Base-by-base conservation (phyloP, 1,140 invertebrate genomes). In the Listronotus oregonensis region DNA sequence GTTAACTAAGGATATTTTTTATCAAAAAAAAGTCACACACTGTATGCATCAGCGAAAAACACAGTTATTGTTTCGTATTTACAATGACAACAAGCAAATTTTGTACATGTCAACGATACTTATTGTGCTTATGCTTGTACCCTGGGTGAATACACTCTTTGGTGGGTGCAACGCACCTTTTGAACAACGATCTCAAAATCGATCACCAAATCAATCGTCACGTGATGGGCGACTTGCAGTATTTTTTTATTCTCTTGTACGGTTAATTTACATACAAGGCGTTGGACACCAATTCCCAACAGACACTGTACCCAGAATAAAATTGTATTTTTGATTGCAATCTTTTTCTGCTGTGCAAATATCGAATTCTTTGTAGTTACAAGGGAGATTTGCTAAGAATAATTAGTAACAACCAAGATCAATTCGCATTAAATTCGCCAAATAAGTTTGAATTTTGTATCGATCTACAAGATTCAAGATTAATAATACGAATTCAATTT, bases 121-220 rank as follows among this genome's bases (percentile, higher is more conserved):
- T 27, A 60, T 60, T 60, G 44, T 47, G 18, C 34, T 60, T 11
- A 27, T 37, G 1, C 32, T 49, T n/a, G 51, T 54, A 21, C 14
- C 18, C 32, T 14, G 21, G 60, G 60, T 62, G 60, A 62, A 62
- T 62, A 62, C 37, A 46, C 60, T 52, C 52, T 60, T 55, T 46
- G 6, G 27, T 51, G 47, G 37, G 61, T 55, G 61, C 61, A 64
- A 52, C 44, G 61, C 17, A 64, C 61, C 49, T 64, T 56, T 64
- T 47, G 12, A 15, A 18, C 50, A 64, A 61, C 21, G 43, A 39
- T 52, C 21, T 39, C 34, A 56, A 64, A 55, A 54, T 64, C 51
- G 61, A 64, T 64, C 61, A 64, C 51, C 9, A 27, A 40, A 64
- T 64, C 61, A 37, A 64, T 64, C 55, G 61, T 64, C 61, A 64